phyloP scores from a whole-genome alignment of 2,113 vertebrate species.

The Nycticebus coucang region DNA sequence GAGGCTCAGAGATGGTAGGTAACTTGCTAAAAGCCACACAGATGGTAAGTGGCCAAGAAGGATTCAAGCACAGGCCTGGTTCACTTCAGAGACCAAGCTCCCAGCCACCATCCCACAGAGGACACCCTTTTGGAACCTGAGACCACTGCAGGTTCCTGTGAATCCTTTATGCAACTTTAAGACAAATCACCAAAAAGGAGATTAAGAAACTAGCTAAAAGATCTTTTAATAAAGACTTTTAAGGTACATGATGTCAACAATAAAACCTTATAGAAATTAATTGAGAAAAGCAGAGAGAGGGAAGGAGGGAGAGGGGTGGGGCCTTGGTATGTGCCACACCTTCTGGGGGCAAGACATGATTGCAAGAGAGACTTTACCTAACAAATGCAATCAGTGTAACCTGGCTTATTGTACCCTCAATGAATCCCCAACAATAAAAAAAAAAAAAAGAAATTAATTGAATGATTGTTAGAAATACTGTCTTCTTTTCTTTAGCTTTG shows the following conservation, averaged over 20 bases:
- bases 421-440: too few relatives aligned
- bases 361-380: too few relatives aligned
- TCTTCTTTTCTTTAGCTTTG: conserved; percentile 3
- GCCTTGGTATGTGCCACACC: too few relatives aligned
- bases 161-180: conserved; percentile 18
- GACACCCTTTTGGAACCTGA: not conserved
- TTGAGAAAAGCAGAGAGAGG: too few relatives aligned
- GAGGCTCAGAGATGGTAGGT: not conserved
- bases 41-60: not conserved
- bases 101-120: not conserved
- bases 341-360: too few relatives aligned
- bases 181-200: not conserved
- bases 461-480: not conserved
- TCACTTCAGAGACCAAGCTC: not conserved
- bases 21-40: conserved; percentile 1
- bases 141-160: not conserved
- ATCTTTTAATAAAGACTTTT: not conserved
- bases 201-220: not conserved
- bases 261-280: not conserved
- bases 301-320: too few relatives aligned
- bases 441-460: conserved; percentile 54
- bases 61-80: not conserved
- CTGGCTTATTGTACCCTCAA: too few relatives aligned
- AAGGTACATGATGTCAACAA: not conserved
- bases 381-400: too few relatives aligned